Conservation (phyloP, 2,113 vertebrate species). For the Rhizomys pruinosus region DNA sequence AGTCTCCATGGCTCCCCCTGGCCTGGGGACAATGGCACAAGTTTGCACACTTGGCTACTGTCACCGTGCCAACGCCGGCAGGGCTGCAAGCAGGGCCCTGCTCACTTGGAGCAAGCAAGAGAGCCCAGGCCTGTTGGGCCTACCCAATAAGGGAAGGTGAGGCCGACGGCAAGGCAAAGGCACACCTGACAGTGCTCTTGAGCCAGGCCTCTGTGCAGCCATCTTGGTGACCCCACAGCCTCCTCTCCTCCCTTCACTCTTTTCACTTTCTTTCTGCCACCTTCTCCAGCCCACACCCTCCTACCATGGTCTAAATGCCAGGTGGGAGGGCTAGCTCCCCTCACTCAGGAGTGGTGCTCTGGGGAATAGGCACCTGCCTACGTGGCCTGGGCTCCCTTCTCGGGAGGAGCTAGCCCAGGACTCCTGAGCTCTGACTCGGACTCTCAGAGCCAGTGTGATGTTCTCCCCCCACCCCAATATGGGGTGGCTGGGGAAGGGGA, state of each 20-base stretch:
- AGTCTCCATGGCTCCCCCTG: constrained; percentile 99
- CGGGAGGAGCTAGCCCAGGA: neutral
- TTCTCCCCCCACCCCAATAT: neutral
- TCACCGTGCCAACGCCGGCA: constrained; percentile 99
- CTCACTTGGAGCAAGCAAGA: constrained; percentile 93
- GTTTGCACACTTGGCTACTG: constrained; percentile 99
- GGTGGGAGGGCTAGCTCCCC: neutral
- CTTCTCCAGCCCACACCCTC: neutral
- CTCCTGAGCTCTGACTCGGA: neutral
- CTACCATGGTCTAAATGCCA: neutral
- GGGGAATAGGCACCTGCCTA: rapidly evolving
- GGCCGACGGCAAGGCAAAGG: neutral
- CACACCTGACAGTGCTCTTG: neutral
- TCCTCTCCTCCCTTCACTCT: neutral
- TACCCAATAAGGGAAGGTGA: constrained; percentile 71
- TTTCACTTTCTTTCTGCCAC: neutral
- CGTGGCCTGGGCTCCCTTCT: neutral
- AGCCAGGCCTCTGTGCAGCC: constrained; percentile 86
- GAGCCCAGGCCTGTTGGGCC: constrained; percentile 25
- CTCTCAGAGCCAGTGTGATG: rapidly evolving
- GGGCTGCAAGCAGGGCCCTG: constrained; percentile 96
- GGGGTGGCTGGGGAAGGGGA: rapidly evolving
- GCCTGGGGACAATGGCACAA: constrained; percentile 98
- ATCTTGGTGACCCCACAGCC: constrained; percentile 9
- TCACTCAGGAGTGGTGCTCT: neutral